Evolutionary conservation across 2,797 vertebrate genomes (phyloP).

Genomic region (Manis pentadactyla): DNA sequence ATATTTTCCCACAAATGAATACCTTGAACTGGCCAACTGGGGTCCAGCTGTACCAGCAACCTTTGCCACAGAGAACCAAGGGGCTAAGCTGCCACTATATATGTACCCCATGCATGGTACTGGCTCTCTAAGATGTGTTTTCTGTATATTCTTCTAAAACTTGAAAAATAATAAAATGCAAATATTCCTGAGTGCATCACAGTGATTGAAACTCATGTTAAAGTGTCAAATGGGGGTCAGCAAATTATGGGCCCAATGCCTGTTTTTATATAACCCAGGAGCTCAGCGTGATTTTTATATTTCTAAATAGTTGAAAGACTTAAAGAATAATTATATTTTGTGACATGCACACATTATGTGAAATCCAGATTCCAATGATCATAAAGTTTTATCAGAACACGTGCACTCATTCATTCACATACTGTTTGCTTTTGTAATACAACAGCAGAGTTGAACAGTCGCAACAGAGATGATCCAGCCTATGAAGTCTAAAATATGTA

Average conservation of each 20-base stretch:
- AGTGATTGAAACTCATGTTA: neutral
- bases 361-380: slow-evolving; percentile 12
- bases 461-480: neutral
- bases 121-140: neutral
- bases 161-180: neutral
- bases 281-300: neutral
- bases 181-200: neutral
- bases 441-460: neutral
- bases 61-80: neutral
- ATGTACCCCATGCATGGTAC: neutral
- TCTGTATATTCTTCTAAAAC: neutral
- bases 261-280: neutral
- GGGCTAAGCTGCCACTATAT: neutral
- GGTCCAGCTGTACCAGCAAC: neutral
- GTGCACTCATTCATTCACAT: rapidly evolving
- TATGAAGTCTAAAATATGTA: neutral
- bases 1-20: neutral
- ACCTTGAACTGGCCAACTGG: neutral
- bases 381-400: neutral
- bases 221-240: neutral
- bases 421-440: neutral
- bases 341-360: neutral
- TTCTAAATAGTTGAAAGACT: neutral
- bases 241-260: neutral
- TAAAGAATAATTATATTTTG: neutral